These are phyloP conservation scores for Philotrypesis tridentata DNA, from an alignment of 1,140 invertebrate species.

Conservation along the genomic window DNA sequence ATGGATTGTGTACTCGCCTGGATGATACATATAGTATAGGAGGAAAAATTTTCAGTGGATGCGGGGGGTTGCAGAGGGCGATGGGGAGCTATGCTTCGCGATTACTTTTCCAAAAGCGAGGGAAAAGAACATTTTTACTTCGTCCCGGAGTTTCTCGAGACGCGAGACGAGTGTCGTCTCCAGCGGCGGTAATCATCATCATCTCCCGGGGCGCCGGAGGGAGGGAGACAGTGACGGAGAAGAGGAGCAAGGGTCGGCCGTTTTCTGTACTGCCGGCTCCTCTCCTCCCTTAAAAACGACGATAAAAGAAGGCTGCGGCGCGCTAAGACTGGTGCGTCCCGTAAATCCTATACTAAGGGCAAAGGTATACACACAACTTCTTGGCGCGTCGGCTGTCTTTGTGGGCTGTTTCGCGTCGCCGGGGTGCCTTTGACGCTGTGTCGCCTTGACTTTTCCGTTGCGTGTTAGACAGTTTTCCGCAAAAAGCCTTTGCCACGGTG, in stretches of 20 bases:
- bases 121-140: no score
- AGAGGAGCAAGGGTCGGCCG: background rate
- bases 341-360: constrained; percentile 9
- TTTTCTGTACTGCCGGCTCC: background rate
- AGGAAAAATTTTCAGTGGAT: no score
- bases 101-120: no score
- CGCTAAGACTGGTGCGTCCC: background rate
- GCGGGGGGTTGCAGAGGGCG: no score
- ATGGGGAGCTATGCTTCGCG: no score
- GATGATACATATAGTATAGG: no score
- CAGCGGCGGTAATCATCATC: background rate
- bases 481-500: constrained; percentile 36
- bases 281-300: constrained; percentile 1
- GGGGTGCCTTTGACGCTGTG: background rate
- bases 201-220: background rate
- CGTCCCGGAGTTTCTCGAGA: no score
- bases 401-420: background rate
- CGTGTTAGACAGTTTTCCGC: constrained; percentile 1
- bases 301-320: constrained; percentile 8
- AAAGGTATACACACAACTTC: background rate
- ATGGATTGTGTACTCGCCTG: no score
- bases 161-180: no score
- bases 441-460: background rate
- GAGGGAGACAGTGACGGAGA: no score
- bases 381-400: background rate